These are phyloP conservation scores for Peromyscus polionotus DNA, from an alignment of 2,113 vertebrate genomes.

Conservation along the genomic window DNA sequence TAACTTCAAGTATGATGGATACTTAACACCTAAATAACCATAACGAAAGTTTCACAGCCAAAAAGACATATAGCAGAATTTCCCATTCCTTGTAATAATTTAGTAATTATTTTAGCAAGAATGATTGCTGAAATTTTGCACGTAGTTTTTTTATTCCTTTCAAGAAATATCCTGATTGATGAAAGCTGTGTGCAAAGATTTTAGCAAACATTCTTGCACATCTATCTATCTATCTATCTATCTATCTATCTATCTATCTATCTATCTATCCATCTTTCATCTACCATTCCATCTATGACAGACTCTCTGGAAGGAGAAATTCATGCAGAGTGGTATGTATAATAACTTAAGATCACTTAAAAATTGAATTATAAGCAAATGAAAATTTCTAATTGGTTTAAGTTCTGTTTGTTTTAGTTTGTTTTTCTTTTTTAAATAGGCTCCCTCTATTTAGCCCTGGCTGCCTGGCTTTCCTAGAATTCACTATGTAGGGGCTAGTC, in stretches of 20 bases:
- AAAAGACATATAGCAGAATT: not conserved
- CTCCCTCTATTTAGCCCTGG: not conserved
- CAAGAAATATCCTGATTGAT: not conserved
- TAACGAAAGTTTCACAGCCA: not conserved
- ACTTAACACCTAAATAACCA: not conserved
- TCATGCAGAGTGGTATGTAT: not conserved
- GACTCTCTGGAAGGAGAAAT: not conserved
- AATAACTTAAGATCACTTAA: not conserved
- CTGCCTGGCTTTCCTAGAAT: not conserved
- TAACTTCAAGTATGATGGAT: not conserved
- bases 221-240: not conserved
- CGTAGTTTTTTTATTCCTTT: not conserved
- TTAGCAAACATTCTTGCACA: not conserved
- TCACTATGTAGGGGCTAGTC: not conserved
- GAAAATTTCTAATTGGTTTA: not conserved
- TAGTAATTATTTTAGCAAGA: constrained; percentile 3
- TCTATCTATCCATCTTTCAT: not conserved
- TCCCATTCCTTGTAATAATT: not conserved
- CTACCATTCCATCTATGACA: no score
- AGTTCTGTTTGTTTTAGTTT: not conserved
- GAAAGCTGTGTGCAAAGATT: not conserved
- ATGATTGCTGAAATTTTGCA: not conserved
- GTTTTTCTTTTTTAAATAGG: not conserved
- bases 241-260: not conserved
- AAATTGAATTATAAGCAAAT: not conserved